Conservation (phyloP, 2,888 invertebrate species). For the Panopea generosa region DNA sequence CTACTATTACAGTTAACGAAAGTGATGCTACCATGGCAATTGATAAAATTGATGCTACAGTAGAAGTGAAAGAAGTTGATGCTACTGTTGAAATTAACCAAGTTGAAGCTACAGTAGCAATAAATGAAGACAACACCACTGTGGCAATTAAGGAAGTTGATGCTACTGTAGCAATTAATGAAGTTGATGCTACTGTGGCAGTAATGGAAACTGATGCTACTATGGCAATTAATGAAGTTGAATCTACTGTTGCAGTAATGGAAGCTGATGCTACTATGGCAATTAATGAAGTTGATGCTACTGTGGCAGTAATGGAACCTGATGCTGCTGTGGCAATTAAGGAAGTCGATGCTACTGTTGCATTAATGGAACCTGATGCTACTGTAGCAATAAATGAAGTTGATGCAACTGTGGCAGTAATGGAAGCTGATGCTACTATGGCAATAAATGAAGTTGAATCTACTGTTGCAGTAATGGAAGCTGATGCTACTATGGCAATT, state of each 20-base stretch:
- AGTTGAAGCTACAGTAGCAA: constrained; percentile 11
- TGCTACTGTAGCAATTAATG: constrained; percentile 23
- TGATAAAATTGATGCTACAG: background rate
- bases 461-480: too few species aligned
- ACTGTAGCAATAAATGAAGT: too few species aligned
- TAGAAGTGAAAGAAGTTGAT: background rate
- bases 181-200: constrained; percentile 2
- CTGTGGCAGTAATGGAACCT: too few species aligned
- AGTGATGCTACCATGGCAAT: background rate
- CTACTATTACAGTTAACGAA: background rate
- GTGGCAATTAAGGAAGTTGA: constrained; percentile 24
- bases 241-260: constrained; percentile 26
- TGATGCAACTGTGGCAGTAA: too few species aligned
- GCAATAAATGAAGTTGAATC: too few species aligned
- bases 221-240: constrained; percentile 29
- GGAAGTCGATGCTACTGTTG: too few species aligned
- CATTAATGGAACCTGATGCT: too few species aligned
- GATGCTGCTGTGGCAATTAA: too few species aligned
- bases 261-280: background rate
- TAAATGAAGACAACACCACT: constrained; percentile 28
- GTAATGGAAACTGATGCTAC: constrained; percentile 20
- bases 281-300: too few species aligned
- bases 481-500: too few species aligned
- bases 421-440: too few species aligned
- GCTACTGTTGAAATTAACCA: background rate